Conservation (phyloP, 2,888 invertebrate genomes). For the Molorchus minor region DNA sequence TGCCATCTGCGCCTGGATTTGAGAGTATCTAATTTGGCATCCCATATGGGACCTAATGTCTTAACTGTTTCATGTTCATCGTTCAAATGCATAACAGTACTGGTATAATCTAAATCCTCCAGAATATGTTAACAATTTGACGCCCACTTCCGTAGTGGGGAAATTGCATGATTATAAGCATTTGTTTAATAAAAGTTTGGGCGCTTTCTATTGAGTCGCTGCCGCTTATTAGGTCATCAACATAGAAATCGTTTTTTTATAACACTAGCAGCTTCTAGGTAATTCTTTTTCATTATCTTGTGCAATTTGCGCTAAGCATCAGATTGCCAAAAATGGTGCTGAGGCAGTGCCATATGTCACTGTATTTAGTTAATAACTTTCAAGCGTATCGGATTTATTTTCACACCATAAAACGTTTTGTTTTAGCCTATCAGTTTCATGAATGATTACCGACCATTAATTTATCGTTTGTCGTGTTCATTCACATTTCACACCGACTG, state of each 20-base stretch:
- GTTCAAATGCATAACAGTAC: not conserved
- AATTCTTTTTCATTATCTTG: not conserved
- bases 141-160: not conserved
- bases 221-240: slow-evolving; percentile 24
- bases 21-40: not conserved
- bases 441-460: too few species aligned
- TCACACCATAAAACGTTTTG: slow-evolving; percentile 24
- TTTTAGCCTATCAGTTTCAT: too few species aligned
- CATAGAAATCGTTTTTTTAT: slow-evolving; percentile 19
- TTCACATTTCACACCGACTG: too few species aligned
- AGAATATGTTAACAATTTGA: not conserved
- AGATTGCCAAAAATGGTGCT: slow-evolving; percentile 20
- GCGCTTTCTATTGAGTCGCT: not conserved
- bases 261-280: slow-evolving; percentile 5
- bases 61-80: not conserved
- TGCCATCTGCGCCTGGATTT: too few species aligned
- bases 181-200: not conserved
- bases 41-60: not conserved
- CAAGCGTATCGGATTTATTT: not conserved
- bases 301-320: slow-evolving; percentile 16
- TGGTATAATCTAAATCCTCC: not conserved
- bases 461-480: too few species aligned
- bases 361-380: slow-evolving; percentile 13
- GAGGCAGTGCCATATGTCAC: slow-evolving; percentile 25
- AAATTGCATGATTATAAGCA: not conserved